A percentile compares a stretch with the other conserved stretches of the same genome.
Evolutionary conservation across 2,888 invertebrate species (phyloP).

Genomic region (Erebia ligea): DNA sequence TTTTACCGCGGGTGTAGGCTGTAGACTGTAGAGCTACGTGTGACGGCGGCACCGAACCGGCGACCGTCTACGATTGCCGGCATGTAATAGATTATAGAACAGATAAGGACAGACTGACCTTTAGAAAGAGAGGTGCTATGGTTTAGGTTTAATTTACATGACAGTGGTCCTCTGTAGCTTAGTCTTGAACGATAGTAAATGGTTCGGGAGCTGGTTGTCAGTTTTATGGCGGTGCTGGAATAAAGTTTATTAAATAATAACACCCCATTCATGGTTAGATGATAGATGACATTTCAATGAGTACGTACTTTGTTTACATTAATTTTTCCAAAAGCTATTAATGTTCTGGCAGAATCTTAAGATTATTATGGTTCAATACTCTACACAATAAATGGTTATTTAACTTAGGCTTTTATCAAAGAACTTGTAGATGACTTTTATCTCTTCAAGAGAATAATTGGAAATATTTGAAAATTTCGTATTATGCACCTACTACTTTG

Average conservation of each 20-base stretch:
- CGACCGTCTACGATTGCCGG: slow-evolving; percentile 18
- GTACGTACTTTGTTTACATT: too few species aligned
- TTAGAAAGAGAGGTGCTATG: slow-evolving; percentile 19
- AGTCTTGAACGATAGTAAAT: neutral
- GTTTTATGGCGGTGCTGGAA: neutral
- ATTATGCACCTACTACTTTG: too few species aligned
- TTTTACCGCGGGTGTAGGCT: slow-evolving; percentile 40
- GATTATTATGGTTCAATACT: too few species aligned
- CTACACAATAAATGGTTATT: too few species aligned
- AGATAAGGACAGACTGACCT: slow-evolving; percentile 13
- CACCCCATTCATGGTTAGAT: too few species aligned
- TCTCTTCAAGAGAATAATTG: too few species aligned
- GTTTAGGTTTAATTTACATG: slow-evolving; percentile 13
- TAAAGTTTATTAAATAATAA: neutral
- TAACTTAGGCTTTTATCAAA: too few species aligned
- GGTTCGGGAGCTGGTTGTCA: neutral
- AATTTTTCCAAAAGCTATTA: too few species aligned
- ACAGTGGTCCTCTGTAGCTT: neutral
- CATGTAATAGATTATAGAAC: neutral
- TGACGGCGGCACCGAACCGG: slow-evolving; percentile 20
- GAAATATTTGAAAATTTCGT: too few species aligned
- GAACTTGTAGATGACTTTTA: too few species aligned
- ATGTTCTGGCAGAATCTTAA: too few species aligned
- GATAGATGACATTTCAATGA: too few species aligned
- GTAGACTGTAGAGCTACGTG: neutral